These are phyloP conservation scores for Erebia palarica DNA, from an alignment of 2,888 invertebrate species.

Conservation along the genomic window DNA sequence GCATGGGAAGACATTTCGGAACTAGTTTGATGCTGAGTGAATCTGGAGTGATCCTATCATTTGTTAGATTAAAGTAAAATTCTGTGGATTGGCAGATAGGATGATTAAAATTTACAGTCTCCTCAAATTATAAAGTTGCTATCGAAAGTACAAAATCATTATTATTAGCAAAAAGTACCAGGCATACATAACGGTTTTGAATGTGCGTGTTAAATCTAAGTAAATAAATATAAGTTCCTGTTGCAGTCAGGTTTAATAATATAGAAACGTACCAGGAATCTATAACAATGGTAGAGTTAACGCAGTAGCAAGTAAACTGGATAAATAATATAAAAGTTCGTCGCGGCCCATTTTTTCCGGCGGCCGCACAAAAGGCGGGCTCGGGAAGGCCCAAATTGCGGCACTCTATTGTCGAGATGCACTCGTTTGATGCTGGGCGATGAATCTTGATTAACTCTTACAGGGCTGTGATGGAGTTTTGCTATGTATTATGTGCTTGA, in stretches of 20 bases:
- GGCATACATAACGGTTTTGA: background rate
- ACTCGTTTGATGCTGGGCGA: slow-evolving; percentile 41
- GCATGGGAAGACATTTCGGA: slow-evolving; percentile 36
- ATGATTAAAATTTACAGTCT: too few relatives aligned
- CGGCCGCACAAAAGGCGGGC: slow-evolving; percentile 37
- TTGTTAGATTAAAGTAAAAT: too few relatives aligned
- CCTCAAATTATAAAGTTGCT: too few relatives aligned
- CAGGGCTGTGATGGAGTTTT: background rate
- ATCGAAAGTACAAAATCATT: too few relatives aligned
- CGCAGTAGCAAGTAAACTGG: slow-evolving; percentile 25
- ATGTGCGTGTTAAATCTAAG: too few relatives aligned
- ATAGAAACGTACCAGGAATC: background rate
- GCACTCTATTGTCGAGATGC: slow-evolving; percentile 42
- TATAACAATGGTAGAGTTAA: slow-evolving; percentile 6
- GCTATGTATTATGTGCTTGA: background rate
- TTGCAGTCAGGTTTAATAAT: background rate
- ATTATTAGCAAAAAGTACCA: background rate
- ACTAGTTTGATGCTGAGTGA: too few relatives aligned
- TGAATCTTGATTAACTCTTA: slow-evolving; percentile 40
- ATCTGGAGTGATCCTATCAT: too few relatives aligned
- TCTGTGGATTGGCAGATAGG: too few relatives aligned
- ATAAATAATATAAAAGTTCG: slow-evolving; percentile 27
- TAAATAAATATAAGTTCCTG: too few relatives aligned
- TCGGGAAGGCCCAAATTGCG: slow-evolving; percentile 39
- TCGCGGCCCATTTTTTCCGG: slow-evolving; percentile 26